Base-by-base conservation (phyloP, 2,113 vertebrate species). In the Smithornis capensis region DNA sequence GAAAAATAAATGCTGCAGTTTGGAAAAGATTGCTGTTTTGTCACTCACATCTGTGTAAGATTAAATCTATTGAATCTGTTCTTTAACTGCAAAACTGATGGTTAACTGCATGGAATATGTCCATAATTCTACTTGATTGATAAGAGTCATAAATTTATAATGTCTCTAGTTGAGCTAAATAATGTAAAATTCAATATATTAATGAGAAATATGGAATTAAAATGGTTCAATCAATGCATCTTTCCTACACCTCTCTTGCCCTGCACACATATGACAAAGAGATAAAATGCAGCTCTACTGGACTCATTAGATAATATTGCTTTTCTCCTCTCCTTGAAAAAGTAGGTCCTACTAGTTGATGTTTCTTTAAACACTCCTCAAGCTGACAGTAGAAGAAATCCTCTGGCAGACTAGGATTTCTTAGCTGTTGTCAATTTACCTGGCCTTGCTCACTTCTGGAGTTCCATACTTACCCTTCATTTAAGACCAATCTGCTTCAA, bases 131-230 rank as follows among this genome's bases (percentile, higher is more conserved):
- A 69, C 27, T 77, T 67, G 63, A 83, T 49, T 92, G 75, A 90
- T 91, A 80, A 37, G 94, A 94, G 15, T 55, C 0, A 80, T 77
- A 94, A 59, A 90, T 92, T 69, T 88, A 74, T 87, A 73, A 88
- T 74, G 37, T 40, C 55, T 47, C 53, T 59, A 65, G 67, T 95
- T 82, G 42, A 83, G 40, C 35, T 88, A 93, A 93, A 95, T 94
- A 91, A 95, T 85, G 83, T 44, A 87, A 88, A 92, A 81, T 87
- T 85, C 87, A 82, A 73, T 87, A 47, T 80, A 80, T 92, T 90
- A 4, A 57, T 85, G 85, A 91, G 88, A 94, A 94, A 91, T 50
- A 64, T 37, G 9, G 40, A 82, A 87, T 84, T 60, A 60, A 92
- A 94, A 64, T 80, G 0, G 60, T 80, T 89, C 31, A 23, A 63